Base-by-base conservation (phyloP, 2,888 invertebrate genomes). In the Tridacna crocea region DNA sequence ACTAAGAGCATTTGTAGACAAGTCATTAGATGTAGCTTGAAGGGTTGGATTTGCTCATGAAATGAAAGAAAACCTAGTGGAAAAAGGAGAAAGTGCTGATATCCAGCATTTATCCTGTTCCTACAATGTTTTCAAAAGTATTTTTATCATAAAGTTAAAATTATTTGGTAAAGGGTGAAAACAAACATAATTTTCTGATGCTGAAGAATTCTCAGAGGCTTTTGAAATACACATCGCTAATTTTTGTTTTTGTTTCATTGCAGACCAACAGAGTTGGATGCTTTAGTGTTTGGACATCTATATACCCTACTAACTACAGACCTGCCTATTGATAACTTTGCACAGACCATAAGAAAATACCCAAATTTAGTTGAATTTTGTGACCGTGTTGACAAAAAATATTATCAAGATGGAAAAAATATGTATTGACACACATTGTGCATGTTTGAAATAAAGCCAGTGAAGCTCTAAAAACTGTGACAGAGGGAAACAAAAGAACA, bases 251-350 rank as follows among this genome's bases (percentile, higher is more conserved):
- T 66, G 76, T 73, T 90, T 83, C 84, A 90, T 95, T 95, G 89
- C 95, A 97, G 97, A 76, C 98, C 99, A 0, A 98, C 98, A 48
- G 99, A 99, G 95, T 95, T 99, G 85, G 99, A 99, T 95, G 99
- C 99, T 1, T 95, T 99, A 55, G 97, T 98, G 0, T 99, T 99
- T 95, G 99, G 99, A 0, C 99, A 99, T 95, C 96, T 99, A n/a
- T 99, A 97, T 95, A 97, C 98, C 0, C 97, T 99, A 88, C 95
- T 99, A 81, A 99, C 99, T 12, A 98, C 98, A 10, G 96, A 97
- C 2, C 95, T 99, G 61, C 98, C 98, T 0, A 97, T 97, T 92
- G 96, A 97, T 87, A 96, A 96, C 84, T 95, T 99, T 74, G 97
- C 97, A 0, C 96, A 97, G 79, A 97, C 97, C 11, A 96, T 99